phyloP scores from a whole-genome alignment of 2,888 invertebrate species.

The Timandra comae region DNA sequence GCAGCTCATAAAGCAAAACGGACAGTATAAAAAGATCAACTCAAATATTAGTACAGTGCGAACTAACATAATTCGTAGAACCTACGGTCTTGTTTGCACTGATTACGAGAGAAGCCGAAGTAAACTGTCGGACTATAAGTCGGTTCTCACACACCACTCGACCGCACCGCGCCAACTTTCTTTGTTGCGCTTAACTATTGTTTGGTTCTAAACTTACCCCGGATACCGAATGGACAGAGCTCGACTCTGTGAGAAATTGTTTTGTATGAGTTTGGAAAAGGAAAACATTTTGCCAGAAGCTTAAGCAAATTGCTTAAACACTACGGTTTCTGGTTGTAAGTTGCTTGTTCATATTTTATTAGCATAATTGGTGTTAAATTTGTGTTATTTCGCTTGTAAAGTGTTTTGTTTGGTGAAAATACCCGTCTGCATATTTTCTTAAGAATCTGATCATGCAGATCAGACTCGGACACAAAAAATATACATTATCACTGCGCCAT shows the following conservation, averaged over 20 bases:
- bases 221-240: constrained; percentile 64
- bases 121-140: constrained; percentile 35
- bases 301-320: constrained; percentile 64
- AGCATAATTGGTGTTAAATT: constrained; percentile 57
- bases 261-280: constrained; percentile 68
- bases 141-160: constrained; percentile 42
- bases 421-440: too few species aligned
- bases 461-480: too few species aligned
- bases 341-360: constrained; percentile 49
- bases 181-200: constrained; percentile 67
- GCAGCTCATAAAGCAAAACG: not conserved
- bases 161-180: constrained; percentile 56
- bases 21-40: constrained; percentile 23
- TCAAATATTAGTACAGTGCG: constrained; percentile 25
- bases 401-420: too few species aligned
- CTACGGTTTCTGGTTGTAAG: constrained; percentile 31
- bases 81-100: constrained; percentile 32
- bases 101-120: constrained; percentile 38
- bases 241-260: constrained; percentile 61
- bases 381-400: constrained; percentile 13
- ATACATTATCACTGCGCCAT: too few species aligned
- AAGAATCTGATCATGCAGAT: too few species aligned
- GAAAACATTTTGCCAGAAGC: constrained; percentile 69
- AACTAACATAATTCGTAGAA: constrained; percentile 22
- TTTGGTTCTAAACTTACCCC: constrained; percentile 63